Evolutionary conservation across 2,797 vertebrate species (phyloP).

Genomic region (Chaenodraco wilsoni): DNA sequence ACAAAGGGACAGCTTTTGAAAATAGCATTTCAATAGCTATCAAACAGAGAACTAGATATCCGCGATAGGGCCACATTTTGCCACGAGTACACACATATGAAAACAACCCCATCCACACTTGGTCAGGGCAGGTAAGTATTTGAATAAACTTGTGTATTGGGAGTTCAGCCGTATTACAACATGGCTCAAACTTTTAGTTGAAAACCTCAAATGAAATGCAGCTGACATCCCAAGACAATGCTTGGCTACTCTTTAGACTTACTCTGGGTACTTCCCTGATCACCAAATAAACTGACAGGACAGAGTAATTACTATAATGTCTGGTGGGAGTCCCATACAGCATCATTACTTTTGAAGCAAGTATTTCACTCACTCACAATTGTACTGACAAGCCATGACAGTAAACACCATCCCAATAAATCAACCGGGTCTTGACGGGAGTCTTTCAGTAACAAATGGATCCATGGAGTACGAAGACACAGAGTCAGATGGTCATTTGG

Average conservation of each 20-base stretch:
- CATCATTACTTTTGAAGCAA: not conserved
- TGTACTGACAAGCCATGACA: not conserved
- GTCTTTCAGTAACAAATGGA: slow-evolving; percentile 3
- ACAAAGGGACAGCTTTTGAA: not conserved
- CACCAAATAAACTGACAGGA: not conserved
- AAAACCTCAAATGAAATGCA: slow-evolving; percentile 17
- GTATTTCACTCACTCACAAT: not conserved
- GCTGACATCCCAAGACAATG: slow-evolving; percentile 2
- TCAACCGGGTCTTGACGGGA: not conserved
- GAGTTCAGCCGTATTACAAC: not conserved
- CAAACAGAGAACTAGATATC: too few relatives aligned
- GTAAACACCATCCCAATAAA: slow-evolving; percentile 5
- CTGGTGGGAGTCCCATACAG: not conserved
- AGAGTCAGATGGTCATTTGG: slow-evolving; percentile 27
- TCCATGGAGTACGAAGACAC: slow-evolving; percentile 34
- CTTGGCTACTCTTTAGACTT: slow-evolving; percentile 3
- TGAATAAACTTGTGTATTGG: too few relatives aligned
- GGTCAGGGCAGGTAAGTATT: too few relatives aligned
- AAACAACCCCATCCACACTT: too few relatives aligned
- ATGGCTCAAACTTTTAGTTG: not conserved
- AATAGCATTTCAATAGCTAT: not conserved
- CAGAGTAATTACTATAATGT: not conserved
- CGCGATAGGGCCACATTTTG: too few relatives aligned
- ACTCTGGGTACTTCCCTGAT: not conserved
- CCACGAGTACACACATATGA: too few relatives aligned